Base-by-base conservation (phyloP, 2,888 invertebrate genomes). In the Allacma fusca region DNA sequence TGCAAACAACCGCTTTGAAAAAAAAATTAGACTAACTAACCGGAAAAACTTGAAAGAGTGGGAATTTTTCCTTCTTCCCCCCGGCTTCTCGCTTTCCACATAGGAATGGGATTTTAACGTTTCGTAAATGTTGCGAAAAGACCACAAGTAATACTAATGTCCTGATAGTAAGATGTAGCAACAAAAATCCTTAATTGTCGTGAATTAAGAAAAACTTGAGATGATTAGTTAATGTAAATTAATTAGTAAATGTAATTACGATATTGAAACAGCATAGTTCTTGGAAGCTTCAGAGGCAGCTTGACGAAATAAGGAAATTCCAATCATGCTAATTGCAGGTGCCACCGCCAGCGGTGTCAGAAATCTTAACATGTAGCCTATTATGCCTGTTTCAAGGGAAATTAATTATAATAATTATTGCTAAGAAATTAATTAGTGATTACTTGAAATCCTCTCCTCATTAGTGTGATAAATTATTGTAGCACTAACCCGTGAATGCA, bases 261-360 rank as follows among this genome's bases (percentile, higher is more conserved):
- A 77, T 16, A 86, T 79, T 4, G 88, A 84, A 34, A 89, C 86
- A 62, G 87, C 86, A 88, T 88, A 88, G 76, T 88, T 86, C 74
- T 85, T 85, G 43, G 87, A 84, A 40, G 88, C 87, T 80, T 87
- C 86, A 2, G 84, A 80, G 5, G 87, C 85, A 0, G 88, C 88
- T 43, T 87, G 86, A 40, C 85, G 86, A 78, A 88, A 87, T n/a
- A 89, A 84, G 0, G 88, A 87, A 19, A 89, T 82, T 1, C 89
- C 89, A 44, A 89, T 86, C 44, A 89, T 85, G 0, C 87, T 85
- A n/a, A 89, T 87, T 21, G 88, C 88, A 0, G 89, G 88, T 0
- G 87, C 86, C 2, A 89, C 87, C 12, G 87, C 85, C 71, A 89
- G 84, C 0, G 89, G 88, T 0, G 88, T 88, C 28, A 89, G 87